Percentiles rank a stretch among this genome's conserved stretches.
Conservation (phyloP, 2,113 vertebrate genomes). For the Oreotrochilus melanogaster region DNA sequence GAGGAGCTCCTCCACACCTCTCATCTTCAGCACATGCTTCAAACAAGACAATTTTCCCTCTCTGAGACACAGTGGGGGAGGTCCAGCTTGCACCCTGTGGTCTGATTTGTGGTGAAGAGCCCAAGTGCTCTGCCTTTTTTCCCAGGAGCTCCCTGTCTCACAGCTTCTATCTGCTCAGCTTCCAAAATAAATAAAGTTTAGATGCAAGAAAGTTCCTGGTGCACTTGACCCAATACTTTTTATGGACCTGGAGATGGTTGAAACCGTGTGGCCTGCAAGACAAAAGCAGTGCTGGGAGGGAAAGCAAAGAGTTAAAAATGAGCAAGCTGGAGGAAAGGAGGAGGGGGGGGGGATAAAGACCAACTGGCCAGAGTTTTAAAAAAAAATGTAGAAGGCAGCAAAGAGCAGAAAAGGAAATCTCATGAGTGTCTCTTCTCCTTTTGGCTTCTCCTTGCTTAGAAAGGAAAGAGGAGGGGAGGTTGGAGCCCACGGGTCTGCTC, state of each 20-base stretch:
- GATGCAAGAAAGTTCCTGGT: neutral
- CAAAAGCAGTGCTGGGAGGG: neutral
- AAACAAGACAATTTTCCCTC: neutral
- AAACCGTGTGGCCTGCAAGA: neutral
- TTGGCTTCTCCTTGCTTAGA: neutral
- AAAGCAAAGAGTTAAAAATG: neutral
- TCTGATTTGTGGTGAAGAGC: neutral
- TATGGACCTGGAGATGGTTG: too few relatives aligned
- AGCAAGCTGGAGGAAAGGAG: neutral
- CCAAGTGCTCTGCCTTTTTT: neutral
- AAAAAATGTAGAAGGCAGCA: neutral
- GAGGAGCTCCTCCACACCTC: neutral
- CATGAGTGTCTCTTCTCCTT: neutral
- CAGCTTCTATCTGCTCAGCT: neutral
- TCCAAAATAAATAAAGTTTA: neutral
- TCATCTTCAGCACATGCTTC: neutral
- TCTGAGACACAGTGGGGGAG: neutral
- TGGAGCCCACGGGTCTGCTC: neutral
- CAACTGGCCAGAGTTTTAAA: neutral
- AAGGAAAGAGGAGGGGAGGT: neutral
- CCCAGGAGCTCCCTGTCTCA: neutral
- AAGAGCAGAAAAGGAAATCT: constrained; percentile 28
- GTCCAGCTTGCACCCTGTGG: neutral
- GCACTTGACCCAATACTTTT: neutral
- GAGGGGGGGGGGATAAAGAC: neutral